Evolutionary conservation across 1,140 invertebrate species (phyloP), one percentile per base, ranked within the genome.

Genomic region (Hestina assimilis): DNA sequence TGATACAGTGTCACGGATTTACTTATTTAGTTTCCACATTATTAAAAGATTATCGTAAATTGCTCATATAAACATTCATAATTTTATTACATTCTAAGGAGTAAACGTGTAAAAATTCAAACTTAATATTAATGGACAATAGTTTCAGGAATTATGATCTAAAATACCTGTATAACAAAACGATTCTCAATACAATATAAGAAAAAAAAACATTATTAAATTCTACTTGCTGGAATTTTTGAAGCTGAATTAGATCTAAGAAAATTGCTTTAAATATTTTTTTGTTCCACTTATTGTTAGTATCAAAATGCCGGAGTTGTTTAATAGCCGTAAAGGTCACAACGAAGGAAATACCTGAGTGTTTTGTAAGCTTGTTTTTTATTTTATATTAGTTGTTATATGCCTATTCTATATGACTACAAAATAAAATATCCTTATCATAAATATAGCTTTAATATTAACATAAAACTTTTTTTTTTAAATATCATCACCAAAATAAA

Each of bases 1-100:
- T 35, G 28, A 58, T 48, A 56, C 45, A 17, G 42, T 19, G 4
- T 8, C 9, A 41, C 6, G 26, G 24, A 56, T 40, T 48, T 47
- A 46, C 40, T 21, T 21, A 14, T 17, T 43, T 20, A 45, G 9
- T 24, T 50, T 24, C 15, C 14, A 26, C 3, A 7, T n/a, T 4
- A 19, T 38, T 38, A 2, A 28, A 8, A 41, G 9, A 20, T 2
- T 20, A 21, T 23, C 3, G 35, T 20, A 40, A 20, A 21, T 20
- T 2, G 7, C 4, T 40, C n/a, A 31, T 14, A 1, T 38, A 17
- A 4, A 38, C 4, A 3, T 9, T 17, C 19, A 17, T 19, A 38
- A 17, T 38, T 19, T 8, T 3, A 15, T 17, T n/a, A 14, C 6
- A 35, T 35, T 35, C 17, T 8, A 15, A n/a, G n/a, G 33, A 35